A percentile compares a stretch with the other conserved stretches of the same genome.
These are phyloP conservation scores for Sarcophaga bullata DNA, from an alignment of 1,140 invertebrate genomes.

Conservation along the genomic window DNA sequence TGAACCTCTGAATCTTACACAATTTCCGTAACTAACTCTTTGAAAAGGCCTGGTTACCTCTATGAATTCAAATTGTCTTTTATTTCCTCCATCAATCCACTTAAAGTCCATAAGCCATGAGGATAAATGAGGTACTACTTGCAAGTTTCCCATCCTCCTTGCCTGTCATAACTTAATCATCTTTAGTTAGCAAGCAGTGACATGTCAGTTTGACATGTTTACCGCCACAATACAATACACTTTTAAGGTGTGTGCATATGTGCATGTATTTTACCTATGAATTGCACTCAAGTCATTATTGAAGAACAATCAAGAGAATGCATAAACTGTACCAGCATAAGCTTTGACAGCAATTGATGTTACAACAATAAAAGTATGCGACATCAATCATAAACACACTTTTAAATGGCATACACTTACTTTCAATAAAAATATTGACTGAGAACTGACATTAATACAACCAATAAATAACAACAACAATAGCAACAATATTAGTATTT, in stretches of 20 bases:
- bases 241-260: too few species aligned
- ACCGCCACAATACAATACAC: background rate
- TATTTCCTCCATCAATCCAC: too few species aligned
- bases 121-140: too few species aligned
- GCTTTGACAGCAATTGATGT: background rate
- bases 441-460: background rate
- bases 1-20: too few species aligned
- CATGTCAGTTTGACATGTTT: slow-evolving; percentile 14
- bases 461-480: background rate
- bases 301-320: too few species aligned
- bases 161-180: background rate
- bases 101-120: too few species aligned
- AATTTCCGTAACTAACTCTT: too few species aligned
- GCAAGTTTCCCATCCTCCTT: too few species aligned
- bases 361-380: background rate
- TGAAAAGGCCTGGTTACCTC: too few species aligned
- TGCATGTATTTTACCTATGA: background rate
- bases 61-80: too few species aligned
- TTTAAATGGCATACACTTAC: background rate
- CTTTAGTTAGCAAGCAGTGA: background rate
- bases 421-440: background rate
- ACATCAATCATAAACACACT: background rate
- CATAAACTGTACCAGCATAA: too few species aligned
- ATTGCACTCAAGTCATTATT: background rate
- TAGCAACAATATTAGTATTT: background rate